Conservation (phyloP, 1,140 invertebrate genomes). For the Laupala kohalensis region DNA sequence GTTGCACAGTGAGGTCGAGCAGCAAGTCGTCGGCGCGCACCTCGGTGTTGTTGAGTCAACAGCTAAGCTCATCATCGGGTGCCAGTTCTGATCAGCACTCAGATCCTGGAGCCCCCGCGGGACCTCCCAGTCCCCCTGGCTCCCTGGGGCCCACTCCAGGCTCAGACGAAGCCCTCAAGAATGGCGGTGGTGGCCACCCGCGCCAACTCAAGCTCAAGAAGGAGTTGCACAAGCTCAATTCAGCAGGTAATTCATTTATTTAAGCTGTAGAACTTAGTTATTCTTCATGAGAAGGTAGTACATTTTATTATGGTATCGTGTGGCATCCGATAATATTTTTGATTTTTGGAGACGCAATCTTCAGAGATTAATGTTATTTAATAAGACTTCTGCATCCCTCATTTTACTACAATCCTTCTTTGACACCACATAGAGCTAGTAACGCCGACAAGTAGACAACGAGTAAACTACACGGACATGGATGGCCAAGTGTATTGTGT, state of each 20-base stretch:
- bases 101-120: background rate
- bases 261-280: no score
- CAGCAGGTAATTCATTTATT: constrained; percentile 15
- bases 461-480: no score
- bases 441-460: no score
- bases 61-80: constrained; percentile 10
- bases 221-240: constrained; percentile 21
- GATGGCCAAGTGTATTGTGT: no score
- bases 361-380: no score
- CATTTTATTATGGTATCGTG: no score
- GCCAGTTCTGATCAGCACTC: background rate
- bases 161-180: background rate
- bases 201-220: constrained; percentile 22
- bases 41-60: constrained; percentile 14
- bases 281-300: no score
- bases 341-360: no score
- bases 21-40: constrained; percentile 14
- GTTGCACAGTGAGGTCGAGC: constrained; percentile 15
- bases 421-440: no score
- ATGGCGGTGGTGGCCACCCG: constrained; percentile 11
- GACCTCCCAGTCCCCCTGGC: constrained; percentile 1
- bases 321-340: no score
- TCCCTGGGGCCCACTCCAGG: background rate
- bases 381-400: no score
- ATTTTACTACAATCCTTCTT: no score